Evolutionary conservation across 2,888 invertebrate species (phyloP).

Genomic region (Standfussiana lucernea): DNA sequence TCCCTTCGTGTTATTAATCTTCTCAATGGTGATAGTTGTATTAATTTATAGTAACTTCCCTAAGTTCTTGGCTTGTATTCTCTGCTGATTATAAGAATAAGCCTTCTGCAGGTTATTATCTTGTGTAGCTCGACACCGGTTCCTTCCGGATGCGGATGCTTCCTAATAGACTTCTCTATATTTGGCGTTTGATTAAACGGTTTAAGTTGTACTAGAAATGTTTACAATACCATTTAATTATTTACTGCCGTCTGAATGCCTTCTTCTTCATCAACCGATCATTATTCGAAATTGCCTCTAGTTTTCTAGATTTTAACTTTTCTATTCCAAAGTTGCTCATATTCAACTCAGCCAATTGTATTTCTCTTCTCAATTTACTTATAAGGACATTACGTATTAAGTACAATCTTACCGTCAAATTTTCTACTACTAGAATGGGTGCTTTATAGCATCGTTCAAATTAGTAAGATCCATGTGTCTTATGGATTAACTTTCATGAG

Average conservation of each 20-base stretch:
- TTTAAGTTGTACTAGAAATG: neutral
- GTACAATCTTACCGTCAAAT: neutral
- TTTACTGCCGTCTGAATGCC: neutral
- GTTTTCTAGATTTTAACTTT: neutral
- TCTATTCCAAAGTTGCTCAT: neutral
- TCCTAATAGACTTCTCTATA: constrained; percentile 57
- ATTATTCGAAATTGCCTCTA: neutral
- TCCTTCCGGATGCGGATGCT: constrained; percentile 46
- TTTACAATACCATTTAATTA: neutral
- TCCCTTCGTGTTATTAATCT: neutral
- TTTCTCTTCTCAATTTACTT: neutral
- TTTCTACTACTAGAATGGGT: neutral
- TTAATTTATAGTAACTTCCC: neutral
- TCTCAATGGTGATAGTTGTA: neutral
- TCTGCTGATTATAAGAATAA: neutral
- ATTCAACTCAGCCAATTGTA: neutral
- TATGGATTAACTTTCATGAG: neutral
- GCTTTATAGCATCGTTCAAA: neutral
- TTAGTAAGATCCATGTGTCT: neutral
- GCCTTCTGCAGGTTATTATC: constrained; percentile 39
- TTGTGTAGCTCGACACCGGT: constrained; percentile 7
- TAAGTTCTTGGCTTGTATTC: neutral
- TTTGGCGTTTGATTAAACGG: constrained; percentile 40
- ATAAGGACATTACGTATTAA: too few species aligned
- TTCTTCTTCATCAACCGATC: neutral